Evolutionary conservation across 1,140 invertebrate species (phyloP).

Genomic region (Drosophila kohkoa): DNA sequence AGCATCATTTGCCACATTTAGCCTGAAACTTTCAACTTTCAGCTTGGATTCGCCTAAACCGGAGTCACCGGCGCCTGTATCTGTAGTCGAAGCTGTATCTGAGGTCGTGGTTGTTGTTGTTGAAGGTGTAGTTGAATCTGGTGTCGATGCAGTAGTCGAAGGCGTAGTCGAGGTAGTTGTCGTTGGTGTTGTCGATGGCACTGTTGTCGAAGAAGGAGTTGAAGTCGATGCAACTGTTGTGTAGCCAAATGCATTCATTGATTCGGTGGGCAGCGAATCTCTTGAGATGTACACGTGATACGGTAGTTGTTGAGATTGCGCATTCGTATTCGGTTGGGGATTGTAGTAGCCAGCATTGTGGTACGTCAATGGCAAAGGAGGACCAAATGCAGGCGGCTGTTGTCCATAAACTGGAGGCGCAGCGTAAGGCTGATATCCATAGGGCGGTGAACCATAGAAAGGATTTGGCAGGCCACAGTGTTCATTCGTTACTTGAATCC

Average conservation of each 20-base stretch:
- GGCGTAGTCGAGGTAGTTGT: too few species aligned
- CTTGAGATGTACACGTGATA: slow-evolving; percentile 23
- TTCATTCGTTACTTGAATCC: slow-evolving; percentile 6
- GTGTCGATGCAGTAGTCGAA: background rate
- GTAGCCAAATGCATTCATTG: background rate
- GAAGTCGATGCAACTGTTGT: background rate
- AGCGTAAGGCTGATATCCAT: background rate
- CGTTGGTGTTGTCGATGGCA: background rate
- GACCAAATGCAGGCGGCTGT: background rate
- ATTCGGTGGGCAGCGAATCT: slow-evolving; percentile 19
- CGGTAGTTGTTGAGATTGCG: background rate
- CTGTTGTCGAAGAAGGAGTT: background rate
- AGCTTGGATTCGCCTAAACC: too few species aligned
- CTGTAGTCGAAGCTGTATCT: too few species aligned
- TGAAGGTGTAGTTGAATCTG: too few species aligned
- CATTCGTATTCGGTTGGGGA: slow-evolving; percentile 1
- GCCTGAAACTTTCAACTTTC: too few species aligned
- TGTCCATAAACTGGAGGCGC: slow-evolving; percentile 4
- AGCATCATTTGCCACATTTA: too few species aligned
- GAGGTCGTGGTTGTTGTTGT: too few species aligned
- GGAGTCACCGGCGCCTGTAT: too few species aligned
- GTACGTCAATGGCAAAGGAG: background rate
- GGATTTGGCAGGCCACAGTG: background rate
- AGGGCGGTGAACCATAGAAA: background rate
- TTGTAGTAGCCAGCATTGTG: slow-evolving; percentile 1